Evolutionary conservation across 92 coral and sea anemone species (phyloP).

Genomic region (Parazoanthus darwini): DNA sequence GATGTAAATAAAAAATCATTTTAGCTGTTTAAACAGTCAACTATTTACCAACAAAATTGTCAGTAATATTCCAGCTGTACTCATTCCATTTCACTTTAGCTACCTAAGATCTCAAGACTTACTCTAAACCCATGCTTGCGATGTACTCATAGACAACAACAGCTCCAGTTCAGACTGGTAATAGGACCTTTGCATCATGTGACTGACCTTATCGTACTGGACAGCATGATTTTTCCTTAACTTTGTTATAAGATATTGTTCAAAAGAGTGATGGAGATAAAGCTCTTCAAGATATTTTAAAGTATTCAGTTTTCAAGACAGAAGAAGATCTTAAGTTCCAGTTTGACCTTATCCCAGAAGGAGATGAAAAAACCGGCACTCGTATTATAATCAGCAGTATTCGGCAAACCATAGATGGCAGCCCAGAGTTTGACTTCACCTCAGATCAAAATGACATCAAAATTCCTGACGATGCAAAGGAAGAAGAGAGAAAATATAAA

Average conservation of each 20-base stretch:
- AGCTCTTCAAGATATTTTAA: slow-evolving; percentile 76
- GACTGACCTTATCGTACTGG: too few species aligned
- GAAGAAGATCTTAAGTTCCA: slow-evolving; percentile 69
- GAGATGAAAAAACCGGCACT: slow-evolving; percentile 67
- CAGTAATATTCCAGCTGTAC: too few species aligned
- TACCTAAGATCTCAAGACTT: too few species aligned
- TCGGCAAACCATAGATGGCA: slow-evolving; percentile 80
- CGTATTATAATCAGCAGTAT: slow-evolving; percentile 79
- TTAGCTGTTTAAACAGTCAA: too few species aligned
- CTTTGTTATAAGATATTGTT: slow-evolving; percentile 52
- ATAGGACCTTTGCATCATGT: too few species aligned
- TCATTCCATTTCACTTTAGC: too few species aligned
- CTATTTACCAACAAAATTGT: too few species aligned
- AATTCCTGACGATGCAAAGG: slow-evolving; percentile 86
- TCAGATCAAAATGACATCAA: slow-evolving; percentile 65
- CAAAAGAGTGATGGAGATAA: slow-evolving; percentile 74
- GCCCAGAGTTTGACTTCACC: slow-evolving; percentile 86
- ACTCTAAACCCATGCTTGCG: too few species aligned
- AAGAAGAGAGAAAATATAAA: slow-evolving; percentile 66
- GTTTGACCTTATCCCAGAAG: slow-evolving; percentile 65
- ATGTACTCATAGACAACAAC: too few species aligned
- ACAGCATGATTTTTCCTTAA: neutral
- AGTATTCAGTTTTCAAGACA: slow-evolving; percentile 66
- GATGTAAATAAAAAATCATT: too few species aligned
- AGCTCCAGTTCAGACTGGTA: too few species aligned